phyloP scores from a whole-genome alignment of 2,888 invertebrate species.

The Megaustenia siamemsis region DNA sequence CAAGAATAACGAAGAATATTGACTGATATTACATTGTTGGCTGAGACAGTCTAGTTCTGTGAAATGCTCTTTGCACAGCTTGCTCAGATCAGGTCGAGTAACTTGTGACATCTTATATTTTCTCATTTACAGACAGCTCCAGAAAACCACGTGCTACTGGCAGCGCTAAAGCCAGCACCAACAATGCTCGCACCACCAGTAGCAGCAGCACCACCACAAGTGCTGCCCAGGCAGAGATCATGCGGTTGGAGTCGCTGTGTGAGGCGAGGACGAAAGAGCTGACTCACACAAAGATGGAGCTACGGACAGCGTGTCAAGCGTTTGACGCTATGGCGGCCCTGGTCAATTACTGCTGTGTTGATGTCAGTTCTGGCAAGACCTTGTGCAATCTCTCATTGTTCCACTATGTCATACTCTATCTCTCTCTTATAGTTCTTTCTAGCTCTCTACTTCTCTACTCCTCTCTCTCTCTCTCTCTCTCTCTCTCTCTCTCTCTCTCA shows the following conservation, averaged over 20 bases:
- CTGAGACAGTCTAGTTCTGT: not conserved
- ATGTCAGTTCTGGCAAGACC: conserved; percentile 79
- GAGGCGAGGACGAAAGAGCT: conserved; percentile 80
- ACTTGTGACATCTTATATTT: too few relatives aligned
- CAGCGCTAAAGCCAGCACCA: conserved; percentile 49
- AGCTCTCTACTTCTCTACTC: too few relatives aligned
- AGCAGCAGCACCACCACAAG: conserved; percentile 54
- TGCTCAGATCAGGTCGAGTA: too few relatives aligned
- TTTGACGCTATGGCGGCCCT: conserved; percentile 91
- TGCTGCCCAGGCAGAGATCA: conserved; percentile 72
- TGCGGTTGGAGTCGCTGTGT: conserved; percentile 79
- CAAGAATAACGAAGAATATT: too few relatives aligned
- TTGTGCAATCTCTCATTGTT: too few relatives aligned
- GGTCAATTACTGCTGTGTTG: conserved; percentile 89
- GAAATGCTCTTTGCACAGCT: not conserved
- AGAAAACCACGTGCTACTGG: conserved; percentile 32
- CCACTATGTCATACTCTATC: too few relatives aligned
- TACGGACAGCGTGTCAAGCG: conserved; percentile 84
- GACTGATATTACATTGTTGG: too few relatives aligned
- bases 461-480: too few relatives aligned
- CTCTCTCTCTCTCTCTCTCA: too few relatives aligned
- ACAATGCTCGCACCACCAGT: conserved; percentile 55
- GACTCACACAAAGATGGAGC: conserved; percentile 75
- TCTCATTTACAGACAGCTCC: not conserved
- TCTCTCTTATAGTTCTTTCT: too few relatives aligned